These are phyloP conservation scores for Hoplostethus mediterraneus DNA, from an alignment of 2,797 vertebrate genomes.

Conservation along the genomic window DNA sequence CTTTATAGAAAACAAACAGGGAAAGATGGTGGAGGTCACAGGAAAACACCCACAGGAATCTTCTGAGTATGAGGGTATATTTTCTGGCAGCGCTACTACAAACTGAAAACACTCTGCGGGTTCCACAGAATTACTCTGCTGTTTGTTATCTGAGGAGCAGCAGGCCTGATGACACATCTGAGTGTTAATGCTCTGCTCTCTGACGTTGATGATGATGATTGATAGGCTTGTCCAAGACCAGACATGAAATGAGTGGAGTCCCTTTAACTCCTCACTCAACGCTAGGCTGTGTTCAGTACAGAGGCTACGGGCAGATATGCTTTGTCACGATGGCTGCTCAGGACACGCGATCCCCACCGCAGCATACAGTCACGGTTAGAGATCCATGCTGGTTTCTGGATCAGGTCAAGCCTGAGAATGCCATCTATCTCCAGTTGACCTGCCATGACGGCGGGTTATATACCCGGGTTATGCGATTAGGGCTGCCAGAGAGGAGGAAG, in stretches of 20 bases:
- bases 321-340: conserved; percentile 67
- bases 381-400: conserved; percentile 41
- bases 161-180: too few species aligned
- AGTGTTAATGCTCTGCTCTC: neutral
- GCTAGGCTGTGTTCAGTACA: conserved; percentile 16
- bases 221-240: neutral
- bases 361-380: conserved; percentile 18
- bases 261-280: conserved; percentile 15
- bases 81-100: conserved; percentile 21
- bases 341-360: conserved; percentile 53
- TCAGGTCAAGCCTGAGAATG: conserved; percentile 58
- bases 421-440: conserved; percentile 74
- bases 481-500: conserved; percentile 42
- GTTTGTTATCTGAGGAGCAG: too few species aligned
- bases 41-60: conserved; percentile 47
- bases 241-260: conserved; percentile 26
- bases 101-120: neutral
- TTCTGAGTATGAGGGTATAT: conserved; percentile 1
- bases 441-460: conserved; percentile 63
- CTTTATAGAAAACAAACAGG: conserved; percentile 1
- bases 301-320: conserved; percentile 54
- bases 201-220: neutral
- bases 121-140: too few species aligned
- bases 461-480: conserved; percentile 55
- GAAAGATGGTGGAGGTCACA: neutral